Base-by-base conservation (phyloP, 2,797 vertebrate genomes). In the Tarsius wallacei region DNA sequence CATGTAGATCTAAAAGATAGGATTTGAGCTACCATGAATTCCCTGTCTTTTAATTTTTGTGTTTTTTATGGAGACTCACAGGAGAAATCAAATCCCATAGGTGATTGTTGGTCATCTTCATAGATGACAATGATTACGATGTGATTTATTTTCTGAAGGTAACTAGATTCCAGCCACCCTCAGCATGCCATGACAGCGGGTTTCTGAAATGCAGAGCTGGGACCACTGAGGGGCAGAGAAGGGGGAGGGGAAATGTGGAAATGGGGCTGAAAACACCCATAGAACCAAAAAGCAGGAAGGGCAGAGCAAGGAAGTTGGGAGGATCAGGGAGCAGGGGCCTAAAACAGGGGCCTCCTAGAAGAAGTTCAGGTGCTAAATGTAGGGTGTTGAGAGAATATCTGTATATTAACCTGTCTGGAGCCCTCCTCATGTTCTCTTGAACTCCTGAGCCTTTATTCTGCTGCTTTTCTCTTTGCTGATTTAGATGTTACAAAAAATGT, bases 1-100 rank as follows among this genome's bases (percentile, higher is more conserved):
- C 26, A 53, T 0, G 0, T 11, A 49, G 33, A 42, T 1, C 15
- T 0, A 31, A 55, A 33, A 66, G 59, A 13, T 0, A 5, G 36
- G 31, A 3, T 42, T 16, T 16, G 21, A 74, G 47, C 17, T 4
- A 2, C 14, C 17, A 0, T 9, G 12, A 22, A 17, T 26, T 22
- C 51, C 36, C 42, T 2, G 0, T 57, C 63, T 55, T 88, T 59
- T 49, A 47, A 55, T 12, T 26, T 47, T 26, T 66, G 17, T 57
- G 31, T 28, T 84, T 42, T 76, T 64, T 28, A 13, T 24, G 19
- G 4, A 74, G 42, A 78, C 11, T 22, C 76, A 33, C 4, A 15
- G 28, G 19, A 93, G 68, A 85, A 82, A 61, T 19, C 8, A n/a
- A 51, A 49, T 61, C 22, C 57, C n/a, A 19, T 0, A n/a, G 28